Evolutionary conservation across 2,113 vertebrate species (phyloP), one percentile per base, ranked within the genome.

Genomic region (Mesitornis unicolor): DNA sequence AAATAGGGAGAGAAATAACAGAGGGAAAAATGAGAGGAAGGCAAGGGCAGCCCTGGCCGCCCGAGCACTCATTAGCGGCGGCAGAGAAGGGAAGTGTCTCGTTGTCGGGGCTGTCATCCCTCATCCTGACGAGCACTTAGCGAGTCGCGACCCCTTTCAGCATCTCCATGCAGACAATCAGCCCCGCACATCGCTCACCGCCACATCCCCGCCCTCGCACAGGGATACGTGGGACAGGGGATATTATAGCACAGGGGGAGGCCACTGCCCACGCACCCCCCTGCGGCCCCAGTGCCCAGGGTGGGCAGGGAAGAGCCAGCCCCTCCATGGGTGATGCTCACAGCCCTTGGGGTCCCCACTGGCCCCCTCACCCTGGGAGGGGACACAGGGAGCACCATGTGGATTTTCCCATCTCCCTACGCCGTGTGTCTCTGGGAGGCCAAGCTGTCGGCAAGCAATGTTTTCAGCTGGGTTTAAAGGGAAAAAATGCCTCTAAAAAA

Each of bases 121-220:
- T 98, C 98, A 98, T 97, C 94, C 97, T 98, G 98, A 98, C 87
- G 97, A 98, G 98, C 98, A 97, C 98, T 98, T 98, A 98, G 97
- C 64, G 97, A 98, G 97, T 97, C 98, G 74, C 86, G 97, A 98
- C 97, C 98, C 98, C 98, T 98, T 98, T 98, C 98, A 98, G 97
- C 97, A 96, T 97, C 97, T 87, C 93, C 95, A 61, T 75, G 28
- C 97, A 96, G 96, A 93, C 98, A 95, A 97, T 97, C 98, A 97
- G 98, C 97, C 97, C 97, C 70, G 74, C 94, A 61, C 96, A 96
- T 98, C 97, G 97, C 97, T 97, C 98, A 97, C 97, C 10, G 3
- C 95, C 14, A 2, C 93, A 4, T 40, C 93, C 64, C 88, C 12
- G 61, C 94, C 91, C 88, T 7, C 47, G 56, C 67, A 29, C 74